These are phyloP conservation scores for Manacus vitellinus DNA, from an alignment of 2,113 vertebrate genomes.

Conservation along the genomic window DNA sequence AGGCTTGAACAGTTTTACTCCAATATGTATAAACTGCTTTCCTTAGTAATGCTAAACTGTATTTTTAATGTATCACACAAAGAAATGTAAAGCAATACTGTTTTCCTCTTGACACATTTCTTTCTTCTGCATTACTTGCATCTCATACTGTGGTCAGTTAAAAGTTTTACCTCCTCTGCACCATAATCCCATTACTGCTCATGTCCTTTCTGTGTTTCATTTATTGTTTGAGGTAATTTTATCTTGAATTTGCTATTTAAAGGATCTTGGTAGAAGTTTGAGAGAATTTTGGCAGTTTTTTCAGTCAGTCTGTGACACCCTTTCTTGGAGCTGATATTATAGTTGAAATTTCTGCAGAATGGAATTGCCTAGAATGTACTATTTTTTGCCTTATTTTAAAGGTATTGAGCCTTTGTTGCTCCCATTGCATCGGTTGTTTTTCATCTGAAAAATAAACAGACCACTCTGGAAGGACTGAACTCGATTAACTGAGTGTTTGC, in stretches of 20 bases:
- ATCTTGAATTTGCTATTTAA: background rate
- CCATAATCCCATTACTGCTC: background rate
- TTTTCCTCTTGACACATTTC: background rate
- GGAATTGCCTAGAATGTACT: background rate
- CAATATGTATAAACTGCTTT: background rate
- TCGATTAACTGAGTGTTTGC: background rate
- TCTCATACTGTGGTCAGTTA: background rate
- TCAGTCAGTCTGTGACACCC: background rate
- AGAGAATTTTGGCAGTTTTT: background rate
- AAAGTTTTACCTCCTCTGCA: background rate
- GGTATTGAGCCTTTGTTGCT: background rate
- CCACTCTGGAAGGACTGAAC: background rate
- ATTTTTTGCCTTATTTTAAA: conserved; percentile 15
- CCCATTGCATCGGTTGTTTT: background rate
- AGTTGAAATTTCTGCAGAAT: background rate
- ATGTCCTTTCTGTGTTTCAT: background rate
- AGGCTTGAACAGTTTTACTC: background rate
- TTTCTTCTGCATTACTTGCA: background rate
- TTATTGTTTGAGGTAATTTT: background rate
- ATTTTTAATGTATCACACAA: background rate
- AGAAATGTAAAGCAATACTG: background rate
- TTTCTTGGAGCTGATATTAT: background rate
- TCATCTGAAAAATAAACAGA: background rate
- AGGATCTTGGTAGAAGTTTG: background rate
- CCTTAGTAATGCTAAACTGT: background rate